Evolutionary conservation across 2,113 vertebrate species (phyloP).

Genomic region (Emydura subglobosa): DNA sequence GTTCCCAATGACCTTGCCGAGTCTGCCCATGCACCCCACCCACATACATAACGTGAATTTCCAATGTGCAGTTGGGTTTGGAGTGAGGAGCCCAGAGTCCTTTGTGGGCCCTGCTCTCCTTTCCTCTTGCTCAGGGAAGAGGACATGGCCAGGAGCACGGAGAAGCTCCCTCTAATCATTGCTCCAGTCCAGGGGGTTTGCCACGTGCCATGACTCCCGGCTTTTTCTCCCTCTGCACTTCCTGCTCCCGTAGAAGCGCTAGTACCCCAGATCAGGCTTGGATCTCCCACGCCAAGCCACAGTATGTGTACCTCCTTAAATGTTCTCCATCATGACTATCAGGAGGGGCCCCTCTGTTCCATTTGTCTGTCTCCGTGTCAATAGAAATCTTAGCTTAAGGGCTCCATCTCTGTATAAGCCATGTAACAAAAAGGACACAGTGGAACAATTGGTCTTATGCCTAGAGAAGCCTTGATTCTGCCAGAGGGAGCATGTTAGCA

Average conservation of each 20-base stretch:
- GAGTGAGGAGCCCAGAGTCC: not conserved
- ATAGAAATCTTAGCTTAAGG: constrained; percentile 61
- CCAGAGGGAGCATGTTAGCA: constrained; percentile 69
- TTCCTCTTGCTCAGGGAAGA: not conserved
- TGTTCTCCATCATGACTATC: not conserved
- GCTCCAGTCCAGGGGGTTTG: not conserved
- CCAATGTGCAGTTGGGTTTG: not conserved
- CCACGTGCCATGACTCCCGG: not conserved
- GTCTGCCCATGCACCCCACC: not conserved
- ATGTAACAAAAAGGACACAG: constrained; percentile 40
- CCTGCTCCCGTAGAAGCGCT: not conserved
- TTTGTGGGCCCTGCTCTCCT: not conserved
- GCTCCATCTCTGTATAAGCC: constrained; percentile 78
- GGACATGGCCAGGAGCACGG: not conserved
- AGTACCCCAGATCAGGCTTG: not conserved
- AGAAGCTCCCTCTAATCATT: not conserved
- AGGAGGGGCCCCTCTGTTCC: not conserved
- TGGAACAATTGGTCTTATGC: constrained; percentile 42
- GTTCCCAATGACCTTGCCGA: not conserved
- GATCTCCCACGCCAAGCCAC: not conserved
- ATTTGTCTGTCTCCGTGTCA: constrained; percentile 14
- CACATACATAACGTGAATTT: not conserved
- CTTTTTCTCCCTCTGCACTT: not conserved
- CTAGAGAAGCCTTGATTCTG: not conserved
- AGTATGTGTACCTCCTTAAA: not conserved